Conservation (phyloP, 2,113 vertebrate genomes). For the Pseudopipra pipra region DNA sequence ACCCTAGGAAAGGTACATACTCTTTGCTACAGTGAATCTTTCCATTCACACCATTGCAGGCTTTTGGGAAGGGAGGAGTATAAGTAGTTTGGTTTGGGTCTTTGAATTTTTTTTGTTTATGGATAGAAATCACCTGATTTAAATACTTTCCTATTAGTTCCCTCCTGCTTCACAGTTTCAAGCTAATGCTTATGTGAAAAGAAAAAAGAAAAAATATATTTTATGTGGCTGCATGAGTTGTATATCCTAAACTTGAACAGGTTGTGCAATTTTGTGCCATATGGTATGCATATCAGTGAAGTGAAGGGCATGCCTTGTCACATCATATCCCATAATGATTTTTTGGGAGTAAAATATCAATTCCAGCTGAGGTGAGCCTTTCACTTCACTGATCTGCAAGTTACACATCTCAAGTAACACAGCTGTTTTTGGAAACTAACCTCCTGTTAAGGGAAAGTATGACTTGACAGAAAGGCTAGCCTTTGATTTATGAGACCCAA, state of each 20-base stretch:
- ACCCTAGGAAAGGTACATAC: neutral
- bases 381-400: conserved; percentile 35
- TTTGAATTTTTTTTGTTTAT: neutral
- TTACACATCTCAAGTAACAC: neutral
- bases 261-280: conserved; percentile 38
- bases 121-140: neutral
- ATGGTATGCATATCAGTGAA: neutral
- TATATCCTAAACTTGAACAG: neutral
- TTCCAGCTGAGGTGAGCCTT: conserved; percentile 38
- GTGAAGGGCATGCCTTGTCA: conserved; percentile 35
- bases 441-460: neutral
- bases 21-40: neutral
- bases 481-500: neutral
- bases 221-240: neutral
- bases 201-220: neutral
- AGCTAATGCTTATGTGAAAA: neutral
- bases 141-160: neutral
- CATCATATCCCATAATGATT: neutral
- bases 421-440: neutral
- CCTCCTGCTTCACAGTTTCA: neutral
- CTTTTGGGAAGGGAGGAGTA: neutral
- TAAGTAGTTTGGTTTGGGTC: neutral
- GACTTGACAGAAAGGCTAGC: neutral
- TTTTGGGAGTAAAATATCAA: conserved; percentile 23
- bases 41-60: neutral